phyloP scores from a whole-genome alignment of 2,797 vertebrate species.

The Alectoris magna region DNA sequence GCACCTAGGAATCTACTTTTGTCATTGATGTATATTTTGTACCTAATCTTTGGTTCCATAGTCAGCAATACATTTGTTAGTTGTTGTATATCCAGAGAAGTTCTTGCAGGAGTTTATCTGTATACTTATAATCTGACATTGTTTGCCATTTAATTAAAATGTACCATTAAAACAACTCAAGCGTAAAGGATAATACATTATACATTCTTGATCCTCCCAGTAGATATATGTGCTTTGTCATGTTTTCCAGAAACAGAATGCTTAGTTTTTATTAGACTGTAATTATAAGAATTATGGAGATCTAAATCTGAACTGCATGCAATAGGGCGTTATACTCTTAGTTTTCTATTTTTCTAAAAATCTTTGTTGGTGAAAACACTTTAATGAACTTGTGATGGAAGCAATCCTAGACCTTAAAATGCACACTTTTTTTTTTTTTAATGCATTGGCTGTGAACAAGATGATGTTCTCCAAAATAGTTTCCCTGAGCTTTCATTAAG shows the following conservation, averaged over 20 bases:
- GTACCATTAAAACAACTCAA: background rate
- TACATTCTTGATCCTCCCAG: background rate
- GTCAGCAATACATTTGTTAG: background rate
- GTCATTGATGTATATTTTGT: background rate
- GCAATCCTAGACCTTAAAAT: background rate
- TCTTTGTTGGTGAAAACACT: background rate
- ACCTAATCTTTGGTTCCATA: background rate
- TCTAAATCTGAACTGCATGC: background rate
- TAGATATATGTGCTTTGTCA: background rate
- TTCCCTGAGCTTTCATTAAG: background rate
- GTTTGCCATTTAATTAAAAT: background rate
- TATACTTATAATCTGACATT: background rate
- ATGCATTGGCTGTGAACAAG: background rate
- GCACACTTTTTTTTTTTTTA: fast-evolving
- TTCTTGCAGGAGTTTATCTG: background rate
- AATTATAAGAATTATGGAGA: background rate
- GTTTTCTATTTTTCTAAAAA: background rate
- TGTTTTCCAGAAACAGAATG: background rate
- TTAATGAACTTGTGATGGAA: background rate
- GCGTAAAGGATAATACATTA: background rate
- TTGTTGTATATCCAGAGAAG: background rate
- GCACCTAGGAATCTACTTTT: fast-evolving
- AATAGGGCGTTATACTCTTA: background rate
- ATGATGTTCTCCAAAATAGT: background rate
- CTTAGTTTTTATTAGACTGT: background rate